Evolutionary conservation across 2,888 invertebrate species (phyloP).

Genomic region (Periphyllus acericola): DNA sequence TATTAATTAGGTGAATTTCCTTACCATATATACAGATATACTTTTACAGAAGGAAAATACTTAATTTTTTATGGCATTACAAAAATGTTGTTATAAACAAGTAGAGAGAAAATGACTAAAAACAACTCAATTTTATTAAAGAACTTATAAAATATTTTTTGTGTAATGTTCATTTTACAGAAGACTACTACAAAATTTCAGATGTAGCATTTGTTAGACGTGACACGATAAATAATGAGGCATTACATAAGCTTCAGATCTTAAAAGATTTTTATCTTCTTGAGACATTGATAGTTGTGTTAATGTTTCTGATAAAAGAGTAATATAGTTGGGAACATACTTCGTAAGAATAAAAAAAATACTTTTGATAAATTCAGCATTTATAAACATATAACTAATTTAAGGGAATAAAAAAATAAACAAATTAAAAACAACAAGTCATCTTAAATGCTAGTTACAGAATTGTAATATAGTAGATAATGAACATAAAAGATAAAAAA

Average conservation of each 20-base stretch:
- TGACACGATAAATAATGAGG: conserved; percentile 74
- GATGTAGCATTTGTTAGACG: conserved; percentile 45
- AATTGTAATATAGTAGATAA: conserved; percentile 31
- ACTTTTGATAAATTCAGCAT: conserved; percentile 44
- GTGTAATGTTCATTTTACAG: conserved; percentile 64
- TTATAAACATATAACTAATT: conserved; percentile 49
- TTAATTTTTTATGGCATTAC: no score
- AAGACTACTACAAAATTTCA: conserved; percentile 68
- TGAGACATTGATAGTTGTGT: conserved; percentile 81
- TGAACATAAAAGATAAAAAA: not conserved
- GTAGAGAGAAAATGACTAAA: no score
- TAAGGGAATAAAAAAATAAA: no score
- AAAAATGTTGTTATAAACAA: no score
- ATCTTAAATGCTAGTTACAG: conserved; percentile 27
- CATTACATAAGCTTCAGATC: conserved; percentile 73
- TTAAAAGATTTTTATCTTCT: conserved; percentile 72
- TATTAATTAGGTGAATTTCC: no score
- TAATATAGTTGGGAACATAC: conserved; percentile 17
- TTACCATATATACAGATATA: no score
- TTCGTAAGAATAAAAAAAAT: no score
- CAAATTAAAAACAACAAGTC: not conserved
- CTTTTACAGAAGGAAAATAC: no score
- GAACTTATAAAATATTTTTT: not conserved
- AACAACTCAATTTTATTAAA: not conserved
- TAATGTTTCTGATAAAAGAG: no score